Conservation (phyloP, 2,113 vertebrate species). For the Pavo muticus region DNA sequence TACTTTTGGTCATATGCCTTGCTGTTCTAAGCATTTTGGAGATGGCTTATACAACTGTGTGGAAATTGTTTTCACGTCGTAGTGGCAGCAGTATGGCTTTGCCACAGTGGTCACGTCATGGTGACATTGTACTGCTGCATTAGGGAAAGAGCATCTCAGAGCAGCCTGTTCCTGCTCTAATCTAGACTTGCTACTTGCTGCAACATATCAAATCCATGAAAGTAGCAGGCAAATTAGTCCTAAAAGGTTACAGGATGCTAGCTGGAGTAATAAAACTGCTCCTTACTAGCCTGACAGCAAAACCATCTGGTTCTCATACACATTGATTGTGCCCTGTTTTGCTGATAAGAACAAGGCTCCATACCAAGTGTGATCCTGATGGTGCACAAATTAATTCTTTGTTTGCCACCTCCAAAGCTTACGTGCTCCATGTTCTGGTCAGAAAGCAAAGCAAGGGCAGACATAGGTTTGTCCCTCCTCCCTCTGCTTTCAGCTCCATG, state of each 20-base stretch:
- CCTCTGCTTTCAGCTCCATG: neutral
- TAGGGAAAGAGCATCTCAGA: neutral
- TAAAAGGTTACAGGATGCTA: neutral
- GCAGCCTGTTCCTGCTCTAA: neutral
- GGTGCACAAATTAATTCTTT: neutral
- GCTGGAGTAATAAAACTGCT: neutral
- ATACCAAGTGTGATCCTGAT: neutral
- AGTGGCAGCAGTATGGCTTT: neutral
- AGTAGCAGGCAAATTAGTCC: neutral
- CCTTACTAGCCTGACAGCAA: neutral
- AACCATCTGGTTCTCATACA: neutral
- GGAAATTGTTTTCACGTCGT: neutral
- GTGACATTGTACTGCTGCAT: neutral
- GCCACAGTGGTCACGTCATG: neutral
- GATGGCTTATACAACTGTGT: neutral
- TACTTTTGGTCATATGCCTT: slow-evolving; percentile 17
- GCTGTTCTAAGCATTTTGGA: neutral
- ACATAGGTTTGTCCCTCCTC: neutral
- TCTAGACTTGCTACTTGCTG: neutral
- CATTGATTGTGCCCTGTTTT: neutral
- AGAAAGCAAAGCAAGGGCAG: neutral
- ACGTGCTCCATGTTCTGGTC: neutral
- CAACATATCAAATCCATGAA: neutral
- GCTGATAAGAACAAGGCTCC: neutral
- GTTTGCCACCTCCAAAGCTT: neutral